Conservation (phyloP, 2,113 vertebrate genomes). For the Lota lota region DNA sequence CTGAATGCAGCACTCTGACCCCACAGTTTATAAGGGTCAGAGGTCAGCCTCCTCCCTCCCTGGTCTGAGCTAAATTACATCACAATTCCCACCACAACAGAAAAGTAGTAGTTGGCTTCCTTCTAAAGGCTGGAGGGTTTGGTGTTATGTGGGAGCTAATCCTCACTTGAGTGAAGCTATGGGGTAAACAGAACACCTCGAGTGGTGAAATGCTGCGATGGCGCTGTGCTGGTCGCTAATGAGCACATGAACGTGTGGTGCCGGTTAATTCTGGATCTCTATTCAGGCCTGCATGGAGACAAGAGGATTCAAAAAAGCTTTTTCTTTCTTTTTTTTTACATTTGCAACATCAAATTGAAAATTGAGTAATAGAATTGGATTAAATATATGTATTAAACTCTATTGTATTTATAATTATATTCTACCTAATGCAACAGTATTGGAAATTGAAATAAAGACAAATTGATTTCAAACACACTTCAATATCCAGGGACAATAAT, state of each 20-base stretch:
- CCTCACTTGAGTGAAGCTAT: constrained; percentile 40
- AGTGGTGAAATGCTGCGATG: constrained; percentile 6
- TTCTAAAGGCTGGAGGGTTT: constrained; percentile 38
- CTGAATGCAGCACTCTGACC: constrained; percentile 58
- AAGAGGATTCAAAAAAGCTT: too few relatives aligned
- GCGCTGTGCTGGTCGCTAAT: constrained; percentile 1
- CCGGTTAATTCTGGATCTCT: constrained; percentile 12
- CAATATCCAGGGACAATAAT: too few relatives aligned
- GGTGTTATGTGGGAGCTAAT: constrained; percentile 38
- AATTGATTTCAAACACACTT: too few relatives aligned
- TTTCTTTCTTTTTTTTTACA: too few relatives aligned
- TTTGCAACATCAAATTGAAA: too few relatives aligned
- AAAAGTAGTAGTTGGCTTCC: constrained; percentile 37
- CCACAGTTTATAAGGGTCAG: constrained; percentile 60
- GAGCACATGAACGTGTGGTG: constrained; percentile 11
- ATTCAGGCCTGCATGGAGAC: neutral
- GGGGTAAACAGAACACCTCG: constrained; percentile 25
- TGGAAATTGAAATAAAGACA: too few relatives aligned
- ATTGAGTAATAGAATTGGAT: too few relatives aligned
- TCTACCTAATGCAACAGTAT: too few relatives aligned
- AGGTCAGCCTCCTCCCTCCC: constrained; percentile 62
- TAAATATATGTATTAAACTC: too few relatives aligned
- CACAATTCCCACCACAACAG: constrained; percentile 47
- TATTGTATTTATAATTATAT: too few relatives aligned
- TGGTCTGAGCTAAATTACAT: constrained; percentile 55